Conservation (phyloP, 2,113 vertebrate species). For the Illadopsis cleaveri region DNA sequence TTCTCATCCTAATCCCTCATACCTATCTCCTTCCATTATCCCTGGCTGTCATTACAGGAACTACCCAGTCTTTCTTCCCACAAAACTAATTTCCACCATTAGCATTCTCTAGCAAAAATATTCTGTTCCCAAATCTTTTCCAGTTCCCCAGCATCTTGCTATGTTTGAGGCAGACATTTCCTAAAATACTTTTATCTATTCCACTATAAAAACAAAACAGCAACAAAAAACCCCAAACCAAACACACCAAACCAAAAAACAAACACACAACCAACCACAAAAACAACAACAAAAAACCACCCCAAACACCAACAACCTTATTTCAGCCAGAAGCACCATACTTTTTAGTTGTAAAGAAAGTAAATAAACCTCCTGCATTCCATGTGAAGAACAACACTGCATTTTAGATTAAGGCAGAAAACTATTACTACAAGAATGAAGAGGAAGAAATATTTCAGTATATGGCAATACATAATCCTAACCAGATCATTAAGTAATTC, state of each 20-base stretch:
- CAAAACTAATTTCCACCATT: background rate
- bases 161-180: background rate
- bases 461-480: background rate
- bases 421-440: background rate
- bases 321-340: background rate
- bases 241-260: background rate
- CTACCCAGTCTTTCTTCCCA: background rate
- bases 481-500: background rate
- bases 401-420: background rate
- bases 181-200: background rate
- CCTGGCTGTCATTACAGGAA: background rate
- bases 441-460: background rate
- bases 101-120: background rate
- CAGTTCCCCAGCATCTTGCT: background rate
- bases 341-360: background rate
- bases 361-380: background rate
- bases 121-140: background rate
- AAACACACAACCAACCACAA: background rate
- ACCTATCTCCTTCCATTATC: background rate
- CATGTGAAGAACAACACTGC: background rate
- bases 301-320: background rate
- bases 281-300: background rate
- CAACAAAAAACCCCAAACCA: background rate
- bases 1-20: background rate
- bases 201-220: background rate